These are phyloP conservation scores for Nanorana parkeri DNA, from an alignment of 2,113 vertebrate genomes.

Conservation along the genomic window DNA sequence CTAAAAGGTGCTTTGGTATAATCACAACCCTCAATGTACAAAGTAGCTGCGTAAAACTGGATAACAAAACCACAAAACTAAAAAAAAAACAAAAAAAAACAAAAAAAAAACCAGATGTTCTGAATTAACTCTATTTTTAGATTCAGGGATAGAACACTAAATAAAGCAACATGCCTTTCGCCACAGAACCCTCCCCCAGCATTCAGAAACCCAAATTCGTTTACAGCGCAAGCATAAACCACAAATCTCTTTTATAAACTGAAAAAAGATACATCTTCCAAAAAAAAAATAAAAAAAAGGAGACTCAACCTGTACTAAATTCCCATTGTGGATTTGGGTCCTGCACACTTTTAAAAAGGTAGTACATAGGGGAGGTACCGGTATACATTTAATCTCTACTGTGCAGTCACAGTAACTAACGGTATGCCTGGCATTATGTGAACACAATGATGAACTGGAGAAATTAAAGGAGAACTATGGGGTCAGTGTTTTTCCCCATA, in stretches of 20 bases:
- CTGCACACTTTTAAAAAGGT: no score
- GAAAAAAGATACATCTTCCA: neutral
- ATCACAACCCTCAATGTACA: conserved; percentile 61
- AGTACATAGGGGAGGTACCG: no score
- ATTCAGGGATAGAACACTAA: conserved; percentile 62
- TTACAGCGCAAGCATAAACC: conserved; percentile 21
- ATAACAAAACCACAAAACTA: conserved; percentile 67
- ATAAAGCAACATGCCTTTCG: conserved; percentile 64
- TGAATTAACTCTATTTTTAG: conserved; percentile 71
- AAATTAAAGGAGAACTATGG: no score
- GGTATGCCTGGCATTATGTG: no score
- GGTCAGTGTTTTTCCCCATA: no score
- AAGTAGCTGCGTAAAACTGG: conserved; percentile 62
- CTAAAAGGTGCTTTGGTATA: conserved; percentile 39
- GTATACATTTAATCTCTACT: no score
- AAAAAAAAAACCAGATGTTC: conserved; percentile 67
- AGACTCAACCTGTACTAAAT: neutral
- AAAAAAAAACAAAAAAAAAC: conserved; percentile 65
- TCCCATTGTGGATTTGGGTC: no score
- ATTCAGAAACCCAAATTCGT: conserved; percentile 59
- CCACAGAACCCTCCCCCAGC: conserved; percentile 64
- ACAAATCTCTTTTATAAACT: neutral
- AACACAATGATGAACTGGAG: no score
- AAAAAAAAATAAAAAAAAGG: neutral
- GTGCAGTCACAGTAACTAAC: no score